Evolutionary conservation across 2,797 vertebrate genomes (phyloP), one percentile per base, ranked within the genome.

Genomic region (Aulostomus chinensis): DNA sequence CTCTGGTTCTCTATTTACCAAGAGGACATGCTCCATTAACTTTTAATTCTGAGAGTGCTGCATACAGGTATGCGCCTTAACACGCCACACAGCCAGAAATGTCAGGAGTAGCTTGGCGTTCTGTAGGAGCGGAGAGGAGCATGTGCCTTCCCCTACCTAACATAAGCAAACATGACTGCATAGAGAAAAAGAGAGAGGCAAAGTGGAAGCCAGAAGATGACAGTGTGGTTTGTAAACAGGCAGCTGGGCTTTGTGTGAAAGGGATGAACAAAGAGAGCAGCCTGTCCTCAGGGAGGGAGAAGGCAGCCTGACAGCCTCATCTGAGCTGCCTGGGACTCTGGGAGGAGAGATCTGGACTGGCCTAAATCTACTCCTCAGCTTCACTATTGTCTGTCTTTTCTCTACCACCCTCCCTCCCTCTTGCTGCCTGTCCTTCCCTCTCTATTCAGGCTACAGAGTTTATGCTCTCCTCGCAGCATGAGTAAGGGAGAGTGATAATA

Each of bases 221-320:
- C 83, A 86, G 84, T 82, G 81, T 81, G 81, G 79, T 88, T 88
- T 89, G 88, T 87, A 88, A 88, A 89, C 88, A 87, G 82, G 84
- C 86, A 86, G 84, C 86, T 86, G 85, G 76, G 84, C 73, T 86
- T 86, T 88, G 81, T 90, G 82, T 84, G 73, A 66, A 85, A 71
- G 83, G 75, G 82, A 82, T 85, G 86, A 86, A 87, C 83, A 89
- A 87, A 87, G 82, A 87, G 83, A 80, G 85, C 83, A 82, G 87
- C 60, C 73, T 82, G 72, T 89, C 86, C 87, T 86, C 73, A 0
- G 83, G 80, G 85, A 86, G 69, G 68, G 73, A 80, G 79, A 71
- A 78, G 85, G 80, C 85, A 84, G 81, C 68, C 78, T 85, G 85
- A 86, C 85, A 87, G 77, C 85, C 80, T 84, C 80, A 77, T 83